Evolutionary conservation across 2,113 vertebrate species (phyloP).

Genomic region (Chiloscyllium plagiosum): DNA sequence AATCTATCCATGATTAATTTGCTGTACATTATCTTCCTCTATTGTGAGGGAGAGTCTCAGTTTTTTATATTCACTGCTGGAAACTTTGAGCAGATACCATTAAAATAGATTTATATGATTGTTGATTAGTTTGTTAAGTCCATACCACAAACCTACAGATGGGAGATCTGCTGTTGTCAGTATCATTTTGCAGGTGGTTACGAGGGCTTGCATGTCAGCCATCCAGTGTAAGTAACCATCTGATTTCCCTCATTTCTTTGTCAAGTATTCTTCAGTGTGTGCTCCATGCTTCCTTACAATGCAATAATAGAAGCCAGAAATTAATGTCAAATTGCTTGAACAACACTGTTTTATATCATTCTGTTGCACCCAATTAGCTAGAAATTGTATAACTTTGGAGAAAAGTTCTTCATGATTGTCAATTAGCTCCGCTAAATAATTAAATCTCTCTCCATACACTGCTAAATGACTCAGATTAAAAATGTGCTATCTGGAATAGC

Average conservation of each 20-base stretch:
- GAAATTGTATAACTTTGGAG: neutral
- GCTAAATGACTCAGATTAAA: constrained; percentile 15
- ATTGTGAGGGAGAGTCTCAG: neutral
- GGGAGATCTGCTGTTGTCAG: neutral
- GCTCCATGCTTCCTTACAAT: neutral
- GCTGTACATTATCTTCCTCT: neutral
- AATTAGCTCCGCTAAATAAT: constrained; percentile 13
- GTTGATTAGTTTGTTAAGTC: neutral
- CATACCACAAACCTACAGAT: neutral
- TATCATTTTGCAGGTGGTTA: neutral
- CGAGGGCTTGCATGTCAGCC: neutral
- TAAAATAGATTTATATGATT: neutral
- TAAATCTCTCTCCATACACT: neutral
- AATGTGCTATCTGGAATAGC: constrained; percentile 15
- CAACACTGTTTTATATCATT: neutral
- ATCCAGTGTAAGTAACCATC: neutral
- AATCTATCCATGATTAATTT: neutral
- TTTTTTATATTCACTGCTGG: neutral
- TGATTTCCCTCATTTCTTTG: neutral
- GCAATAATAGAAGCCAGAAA: neutral
- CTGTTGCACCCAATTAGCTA: neutral
- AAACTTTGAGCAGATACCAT: neutral
- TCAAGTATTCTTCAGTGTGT: neutral
- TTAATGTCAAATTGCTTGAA: neutral
- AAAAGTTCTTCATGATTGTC: constrained; percentile 10